Conservation (phyloP, 1,140 invertebrate genomes). For the Euura saliciscinereae region DNA sequence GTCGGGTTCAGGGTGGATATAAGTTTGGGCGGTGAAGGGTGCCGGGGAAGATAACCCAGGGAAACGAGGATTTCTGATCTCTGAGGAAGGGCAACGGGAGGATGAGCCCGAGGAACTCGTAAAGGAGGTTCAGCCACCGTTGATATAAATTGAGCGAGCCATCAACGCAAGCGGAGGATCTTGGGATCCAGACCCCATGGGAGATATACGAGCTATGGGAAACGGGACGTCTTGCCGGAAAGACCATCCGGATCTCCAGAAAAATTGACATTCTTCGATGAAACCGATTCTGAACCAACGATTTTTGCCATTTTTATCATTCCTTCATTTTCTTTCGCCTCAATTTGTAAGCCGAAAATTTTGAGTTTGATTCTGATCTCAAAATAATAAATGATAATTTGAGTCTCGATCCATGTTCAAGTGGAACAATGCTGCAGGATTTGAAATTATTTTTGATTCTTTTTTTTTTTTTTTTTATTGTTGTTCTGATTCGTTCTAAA, state of each 20-base stretch:
- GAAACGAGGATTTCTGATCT: slow-evolving; percentile 30
- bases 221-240: neutral
- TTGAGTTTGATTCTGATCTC: too few relatives aligned
- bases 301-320: too few relatives aligned
- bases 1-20: too few relatives aligned
- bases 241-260: neutral
- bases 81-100: slow-evolving; percentile 29
- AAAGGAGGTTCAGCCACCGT: slow-evolving; percentile 54
- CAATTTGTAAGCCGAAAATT: too few relatives aligned
- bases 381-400: too few relatives aligned
- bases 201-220: slow-evolving; percentile 39
- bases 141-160: slow-evolving; percentile 60
- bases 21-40: neutral
- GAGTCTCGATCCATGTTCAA: too few relatives aligned
- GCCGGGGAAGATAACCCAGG: slow-evolving; percentile 21
- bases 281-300: too few relatives aligned
- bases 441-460: too few relatives aligned
- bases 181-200: slow-evolving; percentile 33
- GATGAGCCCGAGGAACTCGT: slow-evolving; percentile 42
- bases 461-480: too few relatives aligned
- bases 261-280: neutral
- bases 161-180: slow-evolving; percentile 55
- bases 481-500: too few relatives aligned
- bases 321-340: too few relatives aligned
- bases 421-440: too few relatives aligned